These are phyloP conservation scores for Anorthoa munda DNA, from an alignment of 2,888 invertebrate genomes.

Conservation along the genomic window DNA sequence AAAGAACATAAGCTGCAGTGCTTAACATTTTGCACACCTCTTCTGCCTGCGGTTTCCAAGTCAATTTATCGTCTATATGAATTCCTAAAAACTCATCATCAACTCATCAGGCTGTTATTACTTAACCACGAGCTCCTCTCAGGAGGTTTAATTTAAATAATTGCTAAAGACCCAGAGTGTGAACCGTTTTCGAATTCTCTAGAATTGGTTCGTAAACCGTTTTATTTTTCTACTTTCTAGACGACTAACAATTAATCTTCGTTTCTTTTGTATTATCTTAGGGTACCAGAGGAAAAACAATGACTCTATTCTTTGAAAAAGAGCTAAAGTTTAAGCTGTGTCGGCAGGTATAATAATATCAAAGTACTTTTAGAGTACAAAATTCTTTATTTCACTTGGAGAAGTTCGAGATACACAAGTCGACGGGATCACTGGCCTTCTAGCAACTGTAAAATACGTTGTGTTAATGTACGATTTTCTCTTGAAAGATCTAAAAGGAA, in stretches of 20 bases:
- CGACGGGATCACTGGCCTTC: not conserved
- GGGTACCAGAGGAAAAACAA: slow-evolving; percentile 41
- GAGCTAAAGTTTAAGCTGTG: slow-evolving; percentile 38
- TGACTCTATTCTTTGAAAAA: slow-evolving; percentile 35
- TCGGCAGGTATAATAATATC: slow-evolving; percentile 20
- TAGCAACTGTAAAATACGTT: not conserved
- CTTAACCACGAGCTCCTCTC: no score
- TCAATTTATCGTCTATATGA: no score
- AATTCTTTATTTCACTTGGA: slow-evolving; percentile 4
- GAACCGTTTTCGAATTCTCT: slow-evolving; percentile 41
- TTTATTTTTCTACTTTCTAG: slow-evolving; percentile 44
- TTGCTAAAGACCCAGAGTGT: slow-evolving; percentile 35
- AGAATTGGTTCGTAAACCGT: slow-evolving; percentile 19
- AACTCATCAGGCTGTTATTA: no score
- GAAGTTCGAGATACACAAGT: slow-evolving; percentile 2
- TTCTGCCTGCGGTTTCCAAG: no score
- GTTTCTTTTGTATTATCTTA: slow-evolving; percentile 53
- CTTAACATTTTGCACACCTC: no score
- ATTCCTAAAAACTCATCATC: no score
- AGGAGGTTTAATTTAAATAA: slow-evolving; percentile 50
- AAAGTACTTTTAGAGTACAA: slow-evolving; percentile 21
- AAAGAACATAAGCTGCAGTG: no score
- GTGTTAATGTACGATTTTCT: not conserved
- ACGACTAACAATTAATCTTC: slow-evolving; percentile 46
- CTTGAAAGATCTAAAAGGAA: not conserved